These are phyloP conservation scores for Lagocephalus sceleratus DNA, from an alignment of 2,797 vertebrate genomes.

Conservation along the genomic window DNA sequence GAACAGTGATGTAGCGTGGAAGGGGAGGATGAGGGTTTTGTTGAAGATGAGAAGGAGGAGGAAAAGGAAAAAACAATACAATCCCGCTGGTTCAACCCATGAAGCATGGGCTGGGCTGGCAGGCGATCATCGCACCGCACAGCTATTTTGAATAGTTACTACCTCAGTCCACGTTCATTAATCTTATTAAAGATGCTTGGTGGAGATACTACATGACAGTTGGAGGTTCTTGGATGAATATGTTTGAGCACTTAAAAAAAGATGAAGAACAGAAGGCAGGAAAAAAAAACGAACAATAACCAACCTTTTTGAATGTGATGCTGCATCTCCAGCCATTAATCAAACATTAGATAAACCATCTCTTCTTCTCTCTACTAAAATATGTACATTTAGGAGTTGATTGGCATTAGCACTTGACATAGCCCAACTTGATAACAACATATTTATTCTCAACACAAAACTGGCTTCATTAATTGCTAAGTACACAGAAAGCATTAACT, in stretches of 20 bases:
- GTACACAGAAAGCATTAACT: too few relatives aligned
- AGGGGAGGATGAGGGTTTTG: conserved; percentile 13
- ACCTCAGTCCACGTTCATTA: conserved; percentile 38
- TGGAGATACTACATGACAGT: conserved; percentile 24
- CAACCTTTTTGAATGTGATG: too few relatives aligned
- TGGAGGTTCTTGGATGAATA: conserved; percentile 46
- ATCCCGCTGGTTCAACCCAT: conserved; percentile 78
- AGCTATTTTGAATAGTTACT: conserved; percentile 43
- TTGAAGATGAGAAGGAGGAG: conserved; percentile 42
- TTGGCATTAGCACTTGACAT: too few relatives aligned
- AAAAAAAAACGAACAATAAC: neutral
- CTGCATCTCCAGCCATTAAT: too few relatives aligned
- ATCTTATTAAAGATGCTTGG: conserved; percentile 51
- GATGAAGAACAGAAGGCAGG: conserved; percentile 12
- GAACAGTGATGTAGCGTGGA: conserved; percentile 25
- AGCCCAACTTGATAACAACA: too few relatives aligned
- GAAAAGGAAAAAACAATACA: conserved; percentile 62
- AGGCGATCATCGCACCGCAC: conserved; percentile 54
- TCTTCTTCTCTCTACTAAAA: too few relatives aligned
- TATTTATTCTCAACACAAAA: too few relatives aligned
- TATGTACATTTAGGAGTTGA: too few relatives aligned
- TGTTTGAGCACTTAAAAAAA: conserved; percentile 38
- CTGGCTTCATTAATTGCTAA: too few relatives aligned
- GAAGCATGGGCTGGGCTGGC: conserved; percentile 54
- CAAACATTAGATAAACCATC: too few relatives aligned